Percentiles rank a stretch among this genome's conserved stretches.
Conservation (phyloP, 2,113 vertebrate genomes). For the Etheostoma spectabile region DNA sequence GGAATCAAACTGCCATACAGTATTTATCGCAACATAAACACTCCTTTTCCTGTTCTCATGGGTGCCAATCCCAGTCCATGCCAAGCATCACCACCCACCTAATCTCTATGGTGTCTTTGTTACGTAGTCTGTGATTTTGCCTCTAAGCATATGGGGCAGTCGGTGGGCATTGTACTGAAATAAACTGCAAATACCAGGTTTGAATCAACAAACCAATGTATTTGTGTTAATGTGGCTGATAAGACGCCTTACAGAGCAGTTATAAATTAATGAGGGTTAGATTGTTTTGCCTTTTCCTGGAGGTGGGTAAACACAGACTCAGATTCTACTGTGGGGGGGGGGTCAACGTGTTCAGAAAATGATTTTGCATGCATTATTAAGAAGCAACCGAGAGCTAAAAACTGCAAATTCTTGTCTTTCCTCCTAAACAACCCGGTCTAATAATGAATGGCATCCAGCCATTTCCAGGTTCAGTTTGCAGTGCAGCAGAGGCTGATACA, state of each 20-base stretch:
- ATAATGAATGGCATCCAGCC: constrained; percentile 33
- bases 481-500: constrained; percentile 30
- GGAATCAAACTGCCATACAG: background rate
- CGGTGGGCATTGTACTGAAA: constrained; percentile 60
- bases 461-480: constrained; percentile 43
- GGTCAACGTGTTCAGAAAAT: constrained; percentile 14
- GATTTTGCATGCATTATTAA: background rate
- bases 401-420: background rate
- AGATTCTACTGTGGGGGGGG: background rate
- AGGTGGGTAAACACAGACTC: background rate
- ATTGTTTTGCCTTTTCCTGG: background rate
- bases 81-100: background rate
- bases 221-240: constrained; percentile 49
- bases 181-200: constrained; percentile 38
- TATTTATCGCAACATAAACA: constrained; percentile 5
- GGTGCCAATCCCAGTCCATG: background rate
- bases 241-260: constrained; percentile 19
- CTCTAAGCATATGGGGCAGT: background rate
- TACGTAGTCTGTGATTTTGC: constrained; percentile 30
- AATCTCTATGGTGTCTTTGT: background rate
- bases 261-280: constrained; percentile 21
- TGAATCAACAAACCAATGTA: constrained; percentile 52
- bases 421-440: constrained; percentile 6
- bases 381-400: constrained; percentile 1
- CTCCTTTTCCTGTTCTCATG: background rate